Conservation (phyloP, 2,113 vertebrate species). For the Xiphophorus hellerii region DNA sequence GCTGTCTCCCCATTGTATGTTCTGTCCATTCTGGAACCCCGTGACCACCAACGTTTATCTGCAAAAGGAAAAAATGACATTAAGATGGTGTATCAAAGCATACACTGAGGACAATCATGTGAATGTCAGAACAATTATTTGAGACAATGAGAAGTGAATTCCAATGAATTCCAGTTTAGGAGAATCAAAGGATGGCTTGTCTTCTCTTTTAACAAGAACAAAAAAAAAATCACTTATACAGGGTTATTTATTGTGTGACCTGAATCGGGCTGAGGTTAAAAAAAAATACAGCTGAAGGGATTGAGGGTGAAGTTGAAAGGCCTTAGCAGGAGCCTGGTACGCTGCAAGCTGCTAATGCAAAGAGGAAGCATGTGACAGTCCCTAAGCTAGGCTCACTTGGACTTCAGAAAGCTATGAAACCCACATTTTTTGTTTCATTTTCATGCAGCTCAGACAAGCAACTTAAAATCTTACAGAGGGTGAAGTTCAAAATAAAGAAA, state of each 20-base stretch:
- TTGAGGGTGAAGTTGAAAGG: constrained; percentile 75
- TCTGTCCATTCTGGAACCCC: neutral
- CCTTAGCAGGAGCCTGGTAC: constrained; percentile 77
- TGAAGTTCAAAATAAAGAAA: constrained; percentile 60
- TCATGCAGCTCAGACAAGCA: constrained; percentile 71
- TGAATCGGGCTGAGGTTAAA: constrained; percentile 25
- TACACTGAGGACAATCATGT: constrained; percentile 28
- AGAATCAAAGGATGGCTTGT: constrained; percentile 20
- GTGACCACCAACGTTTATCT: constrained; percentile 29
- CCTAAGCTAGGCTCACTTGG: constrained; percentile 64
- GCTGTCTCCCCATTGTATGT: neutral
- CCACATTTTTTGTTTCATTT: constrained; percentile 41
- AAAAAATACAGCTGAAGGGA: constrained; percentile 43
- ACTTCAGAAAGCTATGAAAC: constrained; percentile 51
- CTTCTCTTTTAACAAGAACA: constrained; percentile 18
- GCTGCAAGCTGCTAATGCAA: constrained; percentile 71
- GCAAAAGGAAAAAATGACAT: constrained; percentile 22
- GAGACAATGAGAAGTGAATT: constrained; percentile 30
- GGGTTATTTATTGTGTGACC: constrained; percentile 17
- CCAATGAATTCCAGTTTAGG: constrained; percentile 16
- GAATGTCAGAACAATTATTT: constrained; percentile 52
- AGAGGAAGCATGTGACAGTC: constrained; percentile 82
- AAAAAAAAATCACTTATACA: constrained; percentile 22
- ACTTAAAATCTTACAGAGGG: constrained; percentile 74
- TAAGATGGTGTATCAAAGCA: constrained; percentile 23